Evolutionary conservation across 2,888 invertebrate genomes (phyloP), one percentile per base, ranked within the genome.

Genomic region (Catocala fraxini): DNA sequence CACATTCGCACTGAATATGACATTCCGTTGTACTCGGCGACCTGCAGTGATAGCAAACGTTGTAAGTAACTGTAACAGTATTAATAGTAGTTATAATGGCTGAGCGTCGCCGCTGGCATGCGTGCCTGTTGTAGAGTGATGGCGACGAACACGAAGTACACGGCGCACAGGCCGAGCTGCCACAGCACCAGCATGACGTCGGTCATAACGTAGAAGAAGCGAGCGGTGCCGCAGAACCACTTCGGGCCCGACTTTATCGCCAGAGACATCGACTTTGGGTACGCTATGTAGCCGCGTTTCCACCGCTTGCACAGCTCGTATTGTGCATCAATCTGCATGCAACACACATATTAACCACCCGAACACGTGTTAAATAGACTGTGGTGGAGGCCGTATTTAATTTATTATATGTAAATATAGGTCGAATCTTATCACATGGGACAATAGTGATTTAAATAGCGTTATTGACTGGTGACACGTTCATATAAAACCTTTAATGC

Each of bases 141-240:
- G 0, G 97, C 96, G 52, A 97, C 96, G 85, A 98, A 98, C 15
- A 98, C 96, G 65, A 97, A 95, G 91, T 98, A 98, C 15, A 98
- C 97, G 84, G 97, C 97, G 87, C 98, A 98, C 77, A 98, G 97
- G 59, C 98, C 98, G 67, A 98, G 91, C 90, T 98, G 98, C 86
- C 98, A 98, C 42, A 97, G 81, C 71, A 97, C 90, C 56, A 96
- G 92, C 72, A 96, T 95, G 48, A 86, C 84, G 77, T 96, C 96
- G 10, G 96, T 95, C 61, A 96, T 90, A 81, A 87, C 88, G 86
- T 92, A 92, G 47, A 93, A 87, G n/a, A 75, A 64, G 13, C 65
- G 67, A 0, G 96, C 95, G 67, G 95, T 92, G 77, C 91, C 89
- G 69, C 94, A 94, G 13, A 87, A 6, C 25, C 55, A 78, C 0